Evolutionary conservation across 2,113 vertebrate species (phyloP).

Genomic region (Strix uralensis): DNA sequence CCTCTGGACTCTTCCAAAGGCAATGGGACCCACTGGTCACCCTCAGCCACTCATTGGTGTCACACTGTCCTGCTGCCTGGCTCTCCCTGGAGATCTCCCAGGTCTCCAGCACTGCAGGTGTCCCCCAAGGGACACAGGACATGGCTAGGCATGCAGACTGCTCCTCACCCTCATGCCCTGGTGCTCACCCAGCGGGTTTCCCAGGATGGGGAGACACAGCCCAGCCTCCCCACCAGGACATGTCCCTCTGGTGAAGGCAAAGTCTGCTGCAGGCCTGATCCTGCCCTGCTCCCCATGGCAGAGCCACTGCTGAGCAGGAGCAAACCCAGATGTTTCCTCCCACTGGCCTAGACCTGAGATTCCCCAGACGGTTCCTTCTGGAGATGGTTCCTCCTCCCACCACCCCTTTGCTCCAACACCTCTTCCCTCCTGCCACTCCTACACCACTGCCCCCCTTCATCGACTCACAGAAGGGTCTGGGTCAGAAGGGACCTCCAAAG

Average conservation of each 20-base stretch:
- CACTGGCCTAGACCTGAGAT: no score
- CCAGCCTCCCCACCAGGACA: background rate
- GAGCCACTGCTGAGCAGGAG: background rate
- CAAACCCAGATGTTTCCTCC: background rate
- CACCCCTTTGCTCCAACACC: background rate
- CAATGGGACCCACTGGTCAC: background rate
- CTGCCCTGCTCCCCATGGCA: background rate
- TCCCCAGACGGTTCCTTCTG: background rate
- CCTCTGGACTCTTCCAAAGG: background rate
- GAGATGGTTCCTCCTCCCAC: background rate
- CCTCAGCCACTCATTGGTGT: background rate
- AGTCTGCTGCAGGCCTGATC: background rate
- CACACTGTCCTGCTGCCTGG: accelerated
- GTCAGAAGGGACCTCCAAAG: background rate
- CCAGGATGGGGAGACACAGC: background rate
- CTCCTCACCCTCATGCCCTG: background rate
- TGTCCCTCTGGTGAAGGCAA: background rate
- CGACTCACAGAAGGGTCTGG: background rate
- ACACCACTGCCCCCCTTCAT: background rate
- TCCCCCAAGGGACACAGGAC: background rate
- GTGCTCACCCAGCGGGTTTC: accelerated
- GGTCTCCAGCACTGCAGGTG: accelerated
- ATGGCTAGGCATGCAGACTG: background rate
- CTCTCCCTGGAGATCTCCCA: background rate
- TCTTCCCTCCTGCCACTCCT: background rate